These are phyloP conservation scores for Anguilla anguilla DNA, from an alignment of 2,797 vertebrate species.

Conservation along the genomic window DNA sequence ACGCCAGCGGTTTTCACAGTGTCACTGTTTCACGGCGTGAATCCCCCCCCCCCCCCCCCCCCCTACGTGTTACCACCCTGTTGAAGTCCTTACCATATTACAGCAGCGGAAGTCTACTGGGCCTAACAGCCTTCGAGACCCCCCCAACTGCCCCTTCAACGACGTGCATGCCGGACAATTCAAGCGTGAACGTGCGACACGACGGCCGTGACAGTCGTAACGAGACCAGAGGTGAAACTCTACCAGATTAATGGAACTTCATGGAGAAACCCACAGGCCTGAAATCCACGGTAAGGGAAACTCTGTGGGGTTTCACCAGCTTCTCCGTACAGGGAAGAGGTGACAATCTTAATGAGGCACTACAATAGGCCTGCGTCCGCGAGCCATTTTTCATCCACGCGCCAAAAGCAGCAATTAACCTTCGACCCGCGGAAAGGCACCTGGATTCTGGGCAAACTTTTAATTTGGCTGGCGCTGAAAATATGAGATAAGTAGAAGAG, in stretches of 20 bases:
- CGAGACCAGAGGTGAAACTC: neutral
- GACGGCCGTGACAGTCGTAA: neutral
- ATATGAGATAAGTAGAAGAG: neutral
- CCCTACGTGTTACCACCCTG: neutral
- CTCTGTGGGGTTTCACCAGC: neutral
- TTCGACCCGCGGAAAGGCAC: neutral
- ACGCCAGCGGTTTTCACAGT: neutral
- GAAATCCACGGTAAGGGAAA: neutral
- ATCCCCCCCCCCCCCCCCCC: too few relatives aligned
- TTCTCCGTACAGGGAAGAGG: neutral
- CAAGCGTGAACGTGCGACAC: neutral
- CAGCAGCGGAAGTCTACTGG: neutral
- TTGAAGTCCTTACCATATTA: neutral
- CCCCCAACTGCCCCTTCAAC: neutral
- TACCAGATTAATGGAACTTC: neutral
- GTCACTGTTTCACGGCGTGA: neutral
- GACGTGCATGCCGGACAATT: neutral
- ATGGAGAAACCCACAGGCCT: neutral
- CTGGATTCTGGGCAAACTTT: neutral
- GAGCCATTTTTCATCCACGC: neutral
- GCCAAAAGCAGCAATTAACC: constrained; percentile 16
- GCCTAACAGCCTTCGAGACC: neutral
- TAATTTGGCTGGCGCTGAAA: constrained; percentile 1
- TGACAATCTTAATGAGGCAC: neutral
- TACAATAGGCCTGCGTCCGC: neutral